Evolutionary conservation across 2,113 vertebrate species (phyloP), one percentile per base, ranked within the genome.

Genomic region (Trematocara macrostoma): DNA sequence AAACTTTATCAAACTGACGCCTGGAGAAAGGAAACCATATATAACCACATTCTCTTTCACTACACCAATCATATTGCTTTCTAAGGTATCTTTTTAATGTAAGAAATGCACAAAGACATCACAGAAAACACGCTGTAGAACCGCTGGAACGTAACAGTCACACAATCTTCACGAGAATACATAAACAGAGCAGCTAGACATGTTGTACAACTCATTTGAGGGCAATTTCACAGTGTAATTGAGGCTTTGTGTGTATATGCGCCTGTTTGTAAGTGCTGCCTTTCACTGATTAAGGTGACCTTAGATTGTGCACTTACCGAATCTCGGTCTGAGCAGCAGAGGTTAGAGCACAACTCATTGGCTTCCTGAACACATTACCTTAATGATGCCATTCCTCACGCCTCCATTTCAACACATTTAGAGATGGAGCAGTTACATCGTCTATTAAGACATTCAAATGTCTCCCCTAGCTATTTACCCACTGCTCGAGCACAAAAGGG

Each of bases 391-490:
- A 93, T 94, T 94, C 91, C 85, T 95, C 90, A 91, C 67, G 82
- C 90, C 87, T 90, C 87, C 87, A 84, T 93, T 90, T 93, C 87
- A 84, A 89, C 90, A 93, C 83, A 89, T 90, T 90, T 90, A 84
- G 82, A 94, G 82, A 92, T 67, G 85, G 82, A 87, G 87, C 89
- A 85, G 91, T 92, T 91, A 93, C 84, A 87, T 69, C 47, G 20
- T 89, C 88, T 89, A 95, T 88, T 89, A 94, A 95, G 90, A 96
- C 86, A 93, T 93, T 92, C 84, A 93, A 92, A 94, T 95, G 91
- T 90, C 91, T 92, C 89, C 92, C 85, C 80, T 52, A 89, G 93
- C 85, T 92, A 93, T 94, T 93, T 93, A 88, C 82, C 69, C 81
- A 59, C 29, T 69, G 84, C 89, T 90, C 40, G 18, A 79, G 87